Base-by-base conservation (phyloP, 2,113 vertebrate genomes). In the Henicopernis longicauda region DNA sequence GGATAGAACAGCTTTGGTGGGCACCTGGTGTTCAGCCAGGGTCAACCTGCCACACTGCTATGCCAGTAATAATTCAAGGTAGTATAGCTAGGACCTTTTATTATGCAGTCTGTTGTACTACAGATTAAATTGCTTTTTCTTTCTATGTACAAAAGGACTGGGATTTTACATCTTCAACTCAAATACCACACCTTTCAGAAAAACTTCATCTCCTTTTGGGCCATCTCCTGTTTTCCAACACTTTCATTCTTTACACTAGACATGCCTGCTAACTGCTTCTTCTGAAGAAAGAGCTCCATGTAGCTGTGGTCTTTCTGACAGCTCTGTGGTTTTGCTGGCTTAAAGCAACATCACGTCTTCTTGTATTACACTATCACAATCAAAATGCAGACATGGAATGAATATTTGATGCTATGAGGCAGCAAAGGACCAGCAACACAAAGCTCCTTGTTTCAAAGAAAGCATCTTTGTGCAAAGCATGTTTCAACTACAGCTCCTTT, bases 401-500 rank as follows among this genome's bases (percentile, higher is more conserved):
- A 94, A 94, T 95, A 93, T 96, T 92, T 89, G 95, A 96, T 96
- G 89, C 73, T n/a, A 27, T 18, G 76, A 96, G 86, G 77, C 90
- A 91, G 81, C 76, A 83, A 72, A 89, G n/a, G 61, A 78, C 76
- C 86, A 55, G 93, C 59, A 80, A 34, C 72, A 77, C 59, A 50
- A 77, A 70, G 69, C 78, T 86, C 81, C 32, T 45, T 6, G 2
- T 61, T 70, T 65, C 86, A 71, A 78, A 86, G 62, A 13, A n/a
- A 52, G 67, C 47, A 66, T 76, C 71, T 67, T 80, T 47, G 76
- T 44, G 74, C 62, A 59, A 91, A 38, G n/a, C 11, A 11, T 40
- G 19, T 52, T 61, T 42, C 71, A 36, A 36, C 49, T 63, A 4
- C 71, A 50, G 52, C 27, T 65, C 36, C 65, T 44, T 32, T 34